Base-by-base conservation (phyloP, 2,888 invertebrate genomes). In the Cabera pusaria region DNA sequence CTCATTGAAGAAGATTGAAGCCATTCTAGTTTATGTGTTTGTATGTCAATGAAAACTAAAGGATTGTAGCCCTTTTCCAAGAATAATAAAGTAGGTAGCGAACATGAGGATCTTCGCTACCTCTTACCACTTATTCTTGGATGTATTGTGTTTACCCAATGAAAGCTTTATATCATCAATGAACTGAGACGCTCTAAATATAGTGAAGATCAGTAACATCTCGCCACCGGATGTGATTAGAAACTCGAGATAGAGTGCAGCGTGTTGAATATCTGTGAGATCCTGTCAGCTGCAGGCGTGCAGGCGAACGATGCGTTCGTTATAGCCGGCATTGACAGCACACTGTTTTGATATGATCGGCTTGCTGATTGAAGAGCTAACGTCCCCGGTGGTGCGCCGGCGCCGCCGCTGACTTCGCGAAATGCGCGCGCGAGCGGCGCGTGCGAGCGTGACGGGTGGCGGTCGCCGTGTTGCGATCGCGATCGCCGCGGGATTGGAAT, bases 361-460 rank as follows among this genome's bases (percentile, higher is more conserved):
- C 42, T 44, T 22, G 51, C 19, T 17, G 56, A 48, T 49, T 38
- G 49, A 56, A 53, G 34, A 45, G 52, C 45, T 38, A 31, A 46
- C 42, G 48, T 50, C 52, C 47, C n/a, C n/a, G 14, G 3, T 3
- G 49, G 43, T 50, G 52, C 58, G 49, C 52, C 49, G 48, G 21
- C 50, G 49, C 56, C 60, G 54, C 51, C 53, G 48, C 5, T 10
- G 28, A 12, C 12, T 7, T 45, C 41, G 49, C 48, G 44, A 50
- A 43, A 40, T 26, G 31, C 6, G 17, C 21, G 52, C 27, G 10
- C 24, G 36, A 35, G 46, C 55, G 34, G 47, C 46, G 64, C 65
- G 81, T 71, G 76, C 50, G 82, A 81, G 75, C 65, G 84, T 68
- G 78, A 79, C 64, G 63, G 68, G 49, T 54, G 64, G 59, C 50